Base-by-base conservation (phyloP, 2,113 vertebrate species). In the Anguilla japonica region DNA sequence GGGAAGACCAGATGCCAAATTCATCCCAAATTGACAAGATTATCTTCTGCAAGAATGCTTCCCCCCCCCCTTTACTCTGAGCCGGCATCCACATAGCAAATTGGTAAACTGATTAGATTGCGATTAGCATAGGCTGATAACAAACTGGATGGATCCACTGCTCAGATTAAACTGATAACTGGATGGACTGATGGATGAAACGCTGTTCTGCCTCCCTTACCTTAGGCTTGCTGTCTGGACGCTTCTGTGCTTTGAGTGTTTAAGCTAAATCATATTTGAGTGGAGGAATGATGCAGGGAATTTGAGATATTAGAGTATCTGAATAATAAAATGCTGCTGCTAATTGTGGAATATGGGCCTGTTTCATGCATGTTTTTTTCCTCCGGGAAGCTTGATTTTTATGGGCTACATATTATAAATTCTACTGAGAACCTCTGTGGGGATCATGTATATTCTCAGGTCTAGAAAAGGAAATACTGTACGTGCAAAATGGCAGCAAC, bases 301-400 rank as follows among this genome's bases (percentile, higher is more conserved):
- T 90, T 92, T 91, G 89, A 91, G 93, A 94, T 95, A 94, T 94
- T 90, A 94, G 94, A 94, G 93, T 94, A 91, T 91, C 92, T 91
- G 92, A 94, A 94, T 93, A 94, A 94, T 91, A 91, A 81, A 91
- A 90, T 81, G 84, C 92, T 89, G 50, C 82, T n/a, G 26, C 26
- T 75, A 75, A 75, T 75, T 75, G 71, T 26, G 11, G 46, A 81
- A 92, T 91, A 92, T 93, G 92, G 93, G 92, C 91, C 89, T 93
- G 92, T 93, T 90, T 63, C 26, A 26, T 93, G 93, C 91, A 94
- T 93, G 22, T 8, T n/a, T 75, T 90, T 91, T 94, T 91, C 90
- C 90, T 13, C n/a, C 91, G 87, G 88, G 89, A 93, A 92, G 93
- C 92, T 92, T 94, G 93, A 95, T 95, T 95, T 46, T 93, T 95